Evolutionary conservation across 2,113 vertebrate species (phyloP), one percentile per base, ranked within the genome.

Genomic region (Hymenochirus boettgeri): DNA sequence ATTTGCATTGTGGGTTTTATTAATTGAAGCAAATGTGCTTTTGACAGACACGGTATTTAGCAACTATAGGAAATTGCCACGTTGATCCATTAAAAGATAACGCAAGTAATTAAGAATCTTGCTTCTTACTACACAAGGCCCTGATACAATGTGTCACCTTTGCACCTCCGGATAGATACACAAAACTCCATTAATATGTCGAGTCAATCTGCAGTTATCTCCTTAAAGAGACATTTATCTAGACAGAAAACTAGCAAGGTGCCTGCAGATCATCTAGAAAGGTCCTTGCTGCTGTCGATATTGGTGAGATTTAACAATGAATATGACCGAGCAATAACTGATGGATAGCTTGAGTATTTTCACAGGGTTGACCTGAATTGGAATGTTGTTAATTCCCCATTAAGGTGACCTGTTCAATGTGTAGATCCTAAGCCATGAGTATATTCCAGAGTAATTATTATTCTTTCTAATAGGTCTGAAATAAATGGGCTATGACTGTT

Each of bases 31-130:
- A 23, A 26, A 66, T 57, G 22, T 0, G 55, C 29, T 26, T 57
- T 17, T 25, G 18, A 50, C 54, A 37, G 54, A 58, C 54, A 58
- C 50, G 39, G 33, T 50, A 46, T 50, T 26, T 42, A 66, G 45
- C n/a, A 46, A 19, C 21, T 58, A 51, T 42, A 22, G 37, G 47
- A 52, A 67, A 59, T 52, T 39, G 46, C 47, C 25, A 27, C 35
- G 23, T 31, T 58, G 56, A 67, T 59, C 56, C 56, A 67, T 67
- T 67, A 59, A 67, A 59, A 59, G 55, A 67, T 59, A 51, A 29
- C 59, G 46, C 39, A 67, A 52, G 64, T 47, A 59, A 67, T 67
- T 67, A 67, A 59, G 26, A 33, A 17, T 21, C 27, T 26, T 19
- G 23, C 55, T 13, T 65, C 24, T 27, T 66, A 23, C 45, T 10